Evolutionary conservation across 2,797 vertebrate genomes (phyloP), one percentile per base, ranked within the genome.

Genomic region (Acrossocheilus wenchowensis): DNA sequence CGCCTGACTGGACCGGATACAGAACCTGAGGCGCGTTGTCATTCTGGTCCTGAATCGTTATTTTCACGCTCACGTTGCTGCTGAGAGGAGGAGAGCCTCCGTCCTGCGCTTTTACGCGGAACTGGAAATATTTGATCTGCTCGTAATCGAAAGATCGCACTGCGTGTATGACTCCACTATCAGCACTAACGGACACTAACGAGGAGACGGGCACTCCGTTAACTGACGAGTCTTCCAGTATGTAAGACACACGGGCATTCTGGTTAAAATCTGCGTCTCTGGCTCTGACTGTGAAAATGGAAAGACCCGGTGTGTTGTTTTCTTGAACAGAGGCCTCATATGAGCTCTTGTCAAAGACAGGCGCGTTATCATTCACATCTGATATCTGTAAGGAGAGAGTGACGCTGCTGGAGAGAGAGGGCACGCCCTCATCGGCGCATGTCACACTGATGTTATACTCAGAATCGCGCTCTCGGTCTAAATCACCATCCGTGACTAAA

Each of bases 391-490:
- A 88, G 14, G 78, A 60, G 36, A 95, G 17, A 4, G 52, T 93
- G 79, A 89, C 72, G 45, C 86, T 87, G 87, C 86, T 87, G 75
- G 87, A 87, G 45, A 90, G 87, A 60, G 91, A 91, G 45, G 92
- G 91, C 4, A 83, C 80, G 41, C 92, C 92, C 23, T 90, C 92
- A 87, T 93, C 92, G 87, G 83, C 82, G 45, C 92, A 92, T 8
- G 78, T 90, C 54, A 93, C 92, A 50, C 84, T 93, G 26, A 93
- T 92, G 0, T 92, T 94, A 60, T 93, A 96, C 57, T 89, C 85
- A 2, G 93, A 88, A 0, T 91, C 83, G 45, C 41, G 89, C 66
- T 96, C 95, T 69, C 94, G 81, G 73, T 96, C 95, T 71, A 96
- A 90, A 41, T 80, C 57, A 87, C 86, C 82, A 1, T 94, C 81